These are phyloP conservation scores for Takifugu flavidus DNA, from an alignment of 2,113 vertebrate species.

Conservation along the genomic window DNA sequence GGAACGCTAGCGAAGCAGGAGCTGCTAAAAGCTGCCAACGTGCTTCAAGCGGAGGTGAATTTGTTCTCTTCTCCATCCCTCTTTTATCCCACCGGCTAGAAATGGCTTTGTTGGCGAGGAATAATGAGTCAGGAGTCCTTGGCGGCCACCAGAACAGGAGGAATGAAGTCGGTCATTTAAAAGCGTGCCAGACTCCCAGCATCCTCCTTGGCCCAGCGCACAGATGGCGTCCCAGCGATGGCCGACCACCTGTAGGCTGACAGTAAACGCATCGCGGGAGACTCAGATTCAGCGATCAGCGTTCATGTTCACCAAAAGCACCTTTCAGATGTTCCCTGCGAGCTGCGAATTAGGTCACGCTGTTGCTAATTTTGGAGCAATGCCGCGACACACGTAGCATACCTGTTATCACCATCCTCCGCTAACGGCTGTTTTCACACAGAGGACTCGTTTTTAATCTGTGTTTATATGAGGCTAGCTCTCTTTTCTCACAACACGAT, in stretches of 20 bases:
- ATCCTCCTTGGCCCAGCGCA: conserved; percentile 50
- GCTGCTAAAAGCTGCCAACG: conserved; percentile 57
- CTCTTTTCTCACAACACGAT: no score
- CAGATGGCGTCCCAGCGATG: conserved; percentile 46
- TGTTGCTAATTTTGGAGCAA: no score
- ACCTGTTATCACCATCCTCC: not conserved
- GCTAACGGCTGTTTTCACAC: not conserved
- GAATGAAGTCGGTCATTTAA: conserved; percentile 6
- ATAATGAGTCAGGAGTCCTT: conserved; percentile 52
- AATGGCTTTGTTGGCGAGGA: conserved; percentile 62
- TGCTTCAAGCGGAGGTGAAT: conserved; percentile 57
- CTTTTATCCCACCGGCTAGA: conserved; percentile 33
- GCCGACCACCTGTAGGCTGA: conserved; percentile 56
- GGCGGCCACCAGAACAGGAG: conserved; percentile 56
- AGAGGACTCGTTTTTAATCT: not conserved
- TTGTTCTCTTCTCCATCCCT: conserved; percentile 48
- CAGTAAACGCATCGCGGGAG: conserved; percentile 7
- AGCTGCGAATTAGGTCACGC: conserved; percentile 45
- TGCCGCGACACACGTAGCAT: conserved; percentile 1
- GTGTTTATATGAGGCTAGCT: no score
- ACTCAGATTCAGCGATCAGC: not conserved
- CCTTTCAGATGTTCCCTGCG: conserved; percentile 39
- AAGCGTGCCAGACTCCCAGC: conserved; percentile 50
- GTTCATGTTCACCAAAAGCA: conserved; percentile 1
- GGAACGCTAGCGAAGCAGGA: conserved; percentile 11